These are phyloP conservation scores for Silurus lanzhouensis DNA, from an alignment of 2,797 vertebrate genomes.

Conservation along the genomic window DNA sequence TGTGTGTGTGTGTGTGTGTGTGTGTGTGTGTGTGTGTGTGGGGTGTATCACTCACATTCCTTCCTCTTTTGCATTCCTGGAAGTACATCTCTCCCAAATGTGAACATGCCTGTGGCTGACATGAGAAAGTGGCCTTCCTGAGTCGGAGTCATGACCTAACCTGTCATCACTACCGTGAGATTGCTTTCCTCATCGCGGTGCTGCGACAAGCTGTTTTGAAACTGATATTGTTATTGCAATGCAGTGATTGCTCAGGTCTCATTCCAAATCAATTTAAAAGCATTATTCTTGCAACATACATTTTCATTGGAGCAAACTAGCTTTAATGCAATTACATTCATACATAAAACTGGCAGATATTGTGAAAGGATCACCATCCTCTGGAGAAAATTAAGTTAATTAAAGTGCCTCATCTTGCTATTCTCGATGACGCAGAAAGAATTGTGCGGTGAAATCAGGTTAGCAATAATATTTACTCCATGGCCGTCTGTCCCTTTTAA, in stretches of 20 bases:
- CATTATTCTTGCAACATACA: neutral
- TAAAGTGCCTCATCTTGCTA: conserved; percentile 34
- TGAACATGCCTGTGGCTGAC: conserved; percentile 56
- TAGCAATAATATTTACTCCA: conserved; percentile 69
- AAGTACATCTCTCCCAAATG: conserved; percentile 44
- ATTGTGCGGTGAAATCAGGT: conserved; percentile 47
- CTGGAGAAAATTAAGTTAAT: conserved; percentile 37
- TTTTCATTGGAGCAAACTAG: neutral
- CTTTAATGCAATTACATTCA: neutral
- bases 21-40: too few relatives aligned
- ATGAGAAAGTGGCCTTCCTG: conserved; percentile 59
- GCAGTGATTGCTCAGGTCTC: neutral
- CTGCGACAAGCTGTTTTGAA: neutral
- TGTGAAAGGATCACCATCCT: conserved; percentile 28
- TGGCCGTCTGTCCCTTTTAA: conserved; percentile 57
- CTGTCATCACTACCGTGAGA: conserved; percentile 64
- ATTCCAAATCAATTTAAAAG: neutral
- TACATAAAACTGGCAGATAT: neutral
- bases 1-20: too few relatives aligned
- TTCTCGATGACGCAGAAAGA: conserved; percentile 50
- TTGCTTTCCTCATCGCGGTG: conserved; percentile 56
- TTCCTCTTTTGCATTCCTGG: conserved; percentile 55
- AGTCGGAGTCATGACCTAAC: conserved; percentile 62
- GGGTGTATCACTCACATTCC: conserved; percentile 60
- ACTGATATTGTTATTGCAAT: neutral